Evolutionary conservation across 2,888 invertebrate species (phyloP), one percentile per base, ranked within the genome.

Genomic region (Plagodis pulveraria): DNA sequence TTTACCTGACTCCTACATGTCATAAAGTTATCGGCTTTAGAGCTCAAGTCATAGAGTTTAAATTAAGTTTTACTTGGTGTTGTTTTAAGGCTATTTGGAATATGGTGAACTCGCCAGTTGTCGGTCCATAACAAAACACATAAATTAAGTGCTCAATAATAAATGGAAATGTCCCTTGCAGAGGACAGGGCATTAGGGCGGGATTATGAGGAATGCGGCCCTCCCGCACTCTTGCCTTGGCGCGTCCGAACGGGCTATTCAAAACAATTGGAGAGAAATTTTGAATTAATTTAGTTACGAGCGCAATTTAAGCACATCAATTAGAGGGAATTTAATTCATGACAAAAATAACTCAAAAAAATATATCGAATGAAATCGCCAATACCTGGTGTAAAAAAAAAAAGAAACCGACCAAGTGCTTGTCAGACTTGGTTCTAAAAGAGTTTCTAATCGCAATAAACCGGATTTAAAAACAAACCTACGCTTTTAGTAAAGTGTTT

Each of bases 121-220:
- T 89, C 83, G 90, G 92, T 89, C 92, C 91, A 92, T 91, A 90
- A 91, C 91, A 91, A 92, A 91, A 92, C 92, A 92, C 92, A 93
- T 93, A 93, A 93, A 93, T 93, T 93, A 93, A 92, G 93, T 91
- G 91, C 92, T 91, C 92, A 92, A 92, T 93, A 93, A 93, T 93
- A 93, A 93, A 93, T 93, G 93, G 92, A 91, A 91, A 90, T 93
- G 93, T 93, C 93, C 91, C 84, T 87, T 86, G 89, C 93, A 93
- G 92, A 89, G 91, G 91, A 90, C 91, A 89, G 90, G 87, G 91
- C 90, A 90, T 91, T 92, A 91, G 86, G 89, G 89, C 87, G 87
- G 91, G 91, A 91, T 91, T 92, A 92, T 90, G 90, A 90, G 86
- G 81, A 84, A 84, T 80, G 81, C 77, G 81, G 82, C 81, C 85